Base-by-base conservation (phyloP, 2,888 invertebrate species). In the Acleris sparsana region DNA sequence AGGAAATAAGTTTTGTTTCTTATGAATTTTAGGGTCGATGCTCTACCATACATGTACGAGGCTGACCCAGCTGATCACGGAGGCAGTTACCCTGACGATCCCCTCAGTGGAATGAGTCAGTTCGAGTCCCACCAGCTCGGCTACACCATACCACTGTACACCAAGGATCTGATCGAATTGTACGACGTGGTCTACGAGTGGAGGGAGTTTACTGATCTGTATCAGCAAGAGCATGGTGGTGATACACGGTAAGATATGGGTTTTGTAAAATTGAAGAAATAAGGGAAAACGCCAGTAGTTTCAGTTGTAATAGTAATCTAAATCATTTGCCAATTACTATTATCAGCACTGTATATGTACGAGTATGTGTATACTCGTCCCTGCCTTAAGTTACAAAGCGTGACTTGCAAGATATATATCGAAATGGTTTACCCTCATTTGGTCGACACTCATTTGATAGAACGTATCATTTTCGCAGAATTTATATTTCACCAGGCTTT, bases 141-240 rank as follows among this genome's bases (percentile, higher is more conserved):
- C 0, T 94, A 94, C 69, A 93, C 94, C 0, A 83, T 93, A 5
- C 95, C 95, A 57, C 88, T 91, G 6, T 93, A 95, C 68, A 95
- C 95, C 0, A 95, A 93, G 68, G 95, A 96, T 76, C 88, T 93
- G 57, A 92, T 89, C 2, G 93, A 94, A 60, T 82, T 94, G 1
- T 94, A 94, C 62, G 93, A 94, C 4, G 75, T 95, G 1, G 86
- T 94, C 0, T 82, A 88, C 58, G 90, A 93, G 62, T 95, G 95
- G 94, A 89, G 94, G 63, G 80, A 91, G 0, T 84, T 94, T 16
- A 77, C 94, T 22, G 94, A 94, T 58, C 75, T 91, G 2, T 94
- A 92, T 71, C 75, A 83, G 46, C 72, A 83, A 16, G 80, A 87
- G 11, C 80, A 87, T 53, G 86, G 83, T 43, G 88, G 89, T 18